Evolutionary conservation across 2,113 vertebrate genomes (phyloP).

Genomic region (rat (Rattus norvegicus)): DNA sequence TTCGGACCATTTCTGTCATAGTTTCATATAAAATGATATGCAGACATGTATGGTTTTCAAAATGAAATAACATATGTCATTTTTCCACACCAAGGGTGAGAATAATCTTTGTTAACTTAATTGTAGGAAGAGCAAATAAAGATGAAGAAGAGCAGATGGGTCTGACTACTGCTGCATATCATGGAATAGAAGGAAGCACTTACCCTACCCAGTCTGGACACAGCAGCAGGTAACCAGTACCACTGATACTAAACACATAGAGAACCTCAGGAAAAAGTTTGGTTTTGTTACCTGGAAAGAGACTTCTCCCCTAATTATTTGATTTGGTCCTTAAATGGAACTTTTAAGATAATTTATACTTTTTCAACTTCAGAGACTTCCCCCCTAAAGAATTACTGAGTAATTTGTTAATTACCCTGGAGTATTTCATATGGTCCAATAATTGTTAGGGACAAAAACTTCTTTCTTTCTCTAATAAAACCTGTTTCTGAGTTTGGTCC

Average conservation of each 20-base stretch:
- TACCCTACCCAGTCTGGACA: accelerated
- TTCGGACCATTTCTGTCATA: too few relatives aligned
- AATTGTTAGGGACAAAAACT: background rate
- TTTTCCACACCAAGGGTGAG: background rate
- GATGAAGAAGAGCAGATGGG: background rate
- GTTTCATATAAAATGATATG: background rate
- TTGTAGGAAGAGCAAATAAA: background rate
- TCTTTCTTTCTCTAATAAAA: background rate
- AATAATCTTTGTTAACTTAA: too few relatives aligned
- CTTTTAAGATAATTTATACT: background rate
- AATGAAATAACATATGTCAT: too few relatives aligned
- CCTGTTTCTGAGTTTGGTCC: background rate
- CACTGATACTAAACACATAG: background rate
- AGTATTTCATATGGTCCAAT: background rate
- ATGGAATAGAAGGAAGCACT: background rate
- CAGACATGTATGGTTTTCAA: background rate
- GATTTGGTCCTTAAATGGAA: background rate
- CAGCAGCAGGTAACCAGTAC: accelerated
- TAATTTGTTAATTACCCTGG: background rate
- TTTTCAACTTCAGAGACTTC: background rate
- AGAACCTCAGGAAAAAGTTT: too few relatives aligned
- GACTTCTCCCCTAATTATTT: background rate
- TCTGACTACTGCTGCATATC: too few relatives aligned
- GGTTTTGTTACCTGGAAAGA: background rate
- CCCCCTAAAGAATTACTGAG: background rate